Base-by-base conservation (phyloP, 2,113 vertebrate genomes). In the Caranx melampygus region DNA sequence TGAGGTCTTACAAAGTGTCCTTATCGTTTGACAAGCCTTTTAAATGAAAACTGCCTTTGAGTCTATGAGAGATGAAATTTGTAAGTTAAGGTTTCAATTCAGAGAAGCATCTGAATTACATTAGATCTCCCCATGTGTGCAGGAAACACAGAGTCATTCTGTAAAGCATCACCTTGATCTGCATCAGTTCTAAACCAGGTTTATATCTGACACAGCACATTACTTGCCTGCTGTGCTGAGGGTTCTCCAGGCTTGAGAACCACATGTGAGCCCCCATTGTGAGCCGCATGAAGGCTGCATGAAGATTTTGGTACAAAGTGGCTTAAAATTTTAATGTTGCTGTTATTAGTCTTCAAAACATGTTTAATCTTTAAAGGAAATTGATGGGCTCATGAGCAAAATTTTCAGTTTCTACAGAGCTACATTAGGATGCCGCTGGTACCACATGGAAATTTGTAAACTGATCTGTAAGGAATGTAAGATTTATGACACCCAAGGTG, bases 311-410 rank as follows among this genome's bases (percentile, higher is more conserved):
- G 75, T 37, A 65, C 21, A 79, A 83, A 78, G 47, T 77, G 64
- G 47, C 62, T 72, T 85, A 52, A 67, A 75, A 82, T 80, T 68
- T 72, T 89, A 88, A 85, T 83, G 73, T 3, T 10, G 35, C 58
- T 77, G 14, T 64, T 69, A 52, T 72, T 34, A 63, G 31, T 73
- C 55, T 57, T 83, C 62, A 92, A 83, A 87, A 89, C 70, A 72
- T 79, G 75, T 49, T 78, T 68, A 84, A 52, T 75, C 44, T 76
- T 79, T 71, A 76, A 79, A 79, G 45, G 68, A 75, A 75, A 77
- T 45, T 63, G 60, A 79, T 9, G 49, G 55, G 14, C 26, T 54
- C n/a, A 4, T 34, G 75, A 81, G 26, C 59, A 65, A 61, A 78
- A 74, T 31, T 59, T 59, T 68, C 45, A 16, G 52, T 59, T 75